phyloP scores from a whole-genome alignment of 1,140 invertebrate genomes.

The Solen grandis region DNA sequence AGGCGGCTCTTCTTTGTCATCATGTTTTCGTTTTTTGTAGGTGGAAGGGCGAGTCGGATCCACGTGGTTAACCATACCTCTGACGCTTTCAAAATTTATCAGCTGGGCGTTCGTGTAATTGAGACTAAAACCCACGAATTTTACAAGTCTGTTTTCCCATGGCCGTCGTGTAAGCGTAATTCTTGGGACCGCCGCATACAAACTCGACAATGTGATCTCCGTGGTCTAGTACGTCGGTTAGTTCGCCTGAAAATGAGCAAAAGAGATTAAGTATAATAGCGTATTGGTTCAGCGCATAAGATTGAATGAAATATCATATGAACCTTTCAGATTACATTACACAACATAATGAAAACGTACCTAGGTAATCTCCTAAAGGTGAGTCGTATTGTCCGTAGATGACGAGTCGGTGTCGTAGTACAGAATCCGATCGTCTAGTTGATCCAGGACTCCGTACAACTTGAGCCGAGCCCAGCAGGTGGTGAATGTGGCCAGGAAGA shows the following conservation, averaged over 20 bases:
- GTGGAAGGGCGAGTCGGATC: neutral
- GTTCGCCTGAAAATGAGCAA: no score
- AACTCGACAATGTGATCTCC: slow-evolving; percentile 18
- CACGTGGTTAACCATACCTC: neutral
- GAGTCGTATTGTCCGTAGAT: slow-evolving; percentile 65
- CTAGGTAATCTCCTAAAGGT: slow-evolving; percentile 10
- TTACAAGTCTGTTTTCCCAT: neutral
- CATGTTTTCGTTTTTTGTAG: neutral
- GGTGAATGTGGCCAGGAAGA: slow-evolving; percentile 77
- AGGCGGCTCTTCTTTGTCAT: neutral
- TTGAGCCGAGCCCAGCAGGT: slow-evolving; percentile 79
- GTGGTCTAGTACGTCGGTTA: neutral
- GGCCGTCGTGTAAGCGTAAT: neutral
- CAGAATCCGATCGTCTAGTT: slow-evolving; percentile 69
- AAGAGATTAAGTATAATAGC: no score
- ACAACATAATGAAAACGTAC: no score
- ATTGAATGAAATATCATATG: no score
- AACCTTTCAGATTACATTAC: no score
- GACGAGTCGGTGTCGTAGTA: slow-evolving; percentile 80
- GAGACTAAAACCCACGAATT: slow-evolving; percentile 14
- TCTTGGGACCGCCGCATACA: slow-evolving; percentile 5
- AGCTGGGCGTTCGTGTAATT: slow-evolving; percentile 3
- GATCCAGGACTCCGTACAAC: slow-evolving; percentile 76
- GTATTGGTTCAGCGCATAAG: no score
- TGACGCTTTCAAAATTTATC: neutral